These are phyloP conservation scores for Drosophila vallismaia DNA, from an alignment of 2,888 invertebrate genomes.

Conservation along the genomic window DNA sequence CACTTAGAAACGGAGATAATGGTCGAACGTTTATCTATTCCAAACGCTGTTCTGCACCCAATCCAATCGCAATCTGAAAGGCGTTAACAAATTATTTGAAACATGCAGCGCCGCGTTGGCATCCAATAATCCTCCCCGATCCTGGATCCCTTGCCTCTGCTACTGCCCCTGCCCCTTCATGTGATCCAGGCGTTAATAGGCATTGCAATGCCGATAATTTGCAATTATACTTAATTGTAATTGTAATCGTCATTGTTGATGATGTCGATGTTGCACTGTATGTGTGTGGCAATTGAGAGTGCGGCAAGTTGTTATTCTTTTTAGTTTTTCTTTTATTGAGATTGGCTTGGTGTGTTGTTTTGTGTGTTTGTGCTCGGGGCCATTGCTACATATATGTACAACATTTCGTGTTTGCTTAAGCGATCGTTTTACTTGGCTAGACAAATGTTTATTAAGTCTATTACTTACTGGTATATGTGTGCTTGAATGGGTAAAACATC, in stretches of 20 bases:
- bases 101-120: constrained; percentile 70
- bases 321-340: constrained; percentile 49
- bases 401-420: constrained; percentile 62
- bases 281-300: constrained; percentile 46
- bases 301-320: constrained; percentile 29
- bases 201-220: constrained; percentile 76
- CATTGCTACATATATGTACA: constrained; percentile 44
- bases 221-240: constrained; percentile 76
- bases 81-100: constrained; percentile 75
- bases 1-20: constrained; percentile 60
- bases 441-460: constrained; percentile 59
- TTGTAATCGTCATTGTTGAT: constrained; percentile 57
- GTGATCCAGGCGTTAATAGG: constrained; percentile 72
- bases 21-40: constrained; percentile 63
- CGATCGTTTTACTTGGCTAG: constrained; percentile 69
- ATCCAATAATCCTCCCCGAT: constrained; percentile 58
- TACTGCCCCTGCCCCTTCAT: background rate
- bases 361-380: constrained; percentile 38
- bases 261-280: constrained; percentile 45
- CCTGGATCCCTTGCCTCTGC: background rate
- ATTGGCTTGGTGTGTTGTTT: constrained; percentile 49
- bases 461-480: constrained; percentile 42
- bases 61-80: constrained; percentile 53
- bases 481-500: constrained; percentile 25
- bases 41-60: constrained; percentile 62